Evolutionary conservation across 2,113 vertebrate species (phyloP), one percentile per base, ranked within the genome.

Genomic region (Cynoglossus semilaevis): DNA sequence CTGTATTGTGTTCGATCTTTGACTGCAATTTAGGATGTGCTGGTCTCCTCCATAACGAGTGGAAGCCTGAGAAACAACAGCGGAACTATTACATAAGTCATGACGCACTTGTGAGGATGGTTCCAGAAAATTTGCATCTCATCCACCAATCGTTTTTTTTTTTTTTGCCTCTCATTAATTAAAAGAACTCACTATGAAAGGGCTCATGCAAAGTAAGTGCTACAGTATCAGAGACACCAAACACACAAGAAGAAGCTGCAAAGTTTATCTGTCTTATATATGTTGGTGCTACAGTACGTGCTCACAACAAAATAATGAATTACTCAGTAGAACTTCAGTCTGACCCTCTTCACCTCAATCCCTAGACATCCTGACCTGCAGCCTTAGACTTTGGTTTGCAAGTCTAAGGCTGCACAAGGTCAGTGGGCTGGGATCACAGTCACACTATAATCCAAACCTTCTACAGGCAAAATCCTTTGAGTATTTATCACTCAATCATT

Each of bases 111-210:
- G 9, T 29, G 3, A 63, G 67, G 58, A 61, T 42, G 46, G 22
- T 64, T n/a, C 40, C n/a, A 29, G 51, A 40, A 59, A 34, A 74
- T 38, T 29, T 34, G 34, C 34, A 2, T 50, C 35, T 15, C 6
- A 51, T 56, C 13, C 50, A 41, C 12, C 14, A 1, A 12, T 49
- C 57, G 50, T 42, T 41, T 16, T 56, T 52, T 42, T 41, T 16
- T 56, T 60, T 14, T 63, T 13, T n/a, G 19, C 44, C 45, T 51
- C 46, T 34, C 66, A 55, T 77, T 48, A 45, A 53, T n/a, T 15
- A 70, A 59, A 69, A 66, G 15, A 53, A 81, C 36, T 4, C 48
- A 63, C 73, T 74, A 58, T 18, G 5, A 74, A 76, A 77, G 46
- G 44, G 36, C 48, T 22, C 51, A 85, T 75, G 61, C 9, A 14